A percentile compares a stretch with the other conserved stretches of the same genome.
phyloP scores from a whole-genome alignment of 1,140 invertebrate genomes.

The Sitodiplosis mosellana region DNA sequence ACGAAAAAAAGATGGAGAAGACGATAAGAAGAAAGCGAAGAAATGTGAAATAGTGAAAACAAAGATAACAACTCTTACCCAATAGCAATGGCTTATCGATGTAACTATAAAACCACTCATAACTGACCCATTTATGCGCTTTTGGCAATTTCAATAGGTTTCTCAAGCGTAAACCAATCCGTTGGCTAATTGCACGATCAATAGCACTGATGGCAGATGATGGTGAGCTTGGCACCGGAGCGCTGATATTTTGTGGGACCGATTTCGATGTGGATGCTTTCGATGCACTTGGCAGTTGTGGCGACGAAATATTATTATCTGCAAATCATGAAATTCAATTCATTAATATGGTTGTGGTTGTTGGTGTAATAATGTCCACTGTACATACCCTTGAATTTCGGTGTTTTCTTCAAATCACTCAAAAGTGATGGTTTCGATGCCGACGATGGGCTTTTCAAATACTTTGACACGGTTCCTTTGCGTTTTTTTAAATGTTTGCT shows the following conservation, averaged over 20 bases:
- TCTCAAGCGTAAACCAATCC: conserved; percentile 72
- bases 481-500: conserved; percentile 30
- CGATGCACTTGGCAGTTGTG: background rate
- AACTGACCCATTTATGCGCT: conserved; percentile 97
- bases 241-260: background rate
- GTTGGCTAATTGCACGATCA: conserved; percentile 44
- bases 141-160: conserved; percentile 97
- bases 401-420: too few species aligned
- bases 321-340: too few species aligned
- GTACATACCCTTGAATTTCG: too few species aligned
- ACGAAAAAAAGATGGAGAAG: too few species aligned
- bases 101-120: conserved; percentile 99
- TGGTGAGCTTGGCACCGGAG: too few species aligned
- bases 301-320: too few species aligned
- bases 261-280: background rate
- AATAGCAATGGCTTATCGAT: conserved; percentile 89
- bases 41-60: too few species aligned
- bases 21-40: too few species aligned
- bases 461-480: conserved; percentile 17
- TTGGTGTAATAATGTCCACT: too few species aligned
- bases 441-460: conserved; percentile 9
- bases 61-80: too few species aligned
- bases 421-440: too few species aligned
- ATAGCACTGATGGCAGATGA: background rate
- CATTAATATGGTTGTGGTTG: too few species aligned